Base-by-base conservation (phyloP, 2,888 invertebrate species). In the Petrolisthes cinctipes region DNA sequence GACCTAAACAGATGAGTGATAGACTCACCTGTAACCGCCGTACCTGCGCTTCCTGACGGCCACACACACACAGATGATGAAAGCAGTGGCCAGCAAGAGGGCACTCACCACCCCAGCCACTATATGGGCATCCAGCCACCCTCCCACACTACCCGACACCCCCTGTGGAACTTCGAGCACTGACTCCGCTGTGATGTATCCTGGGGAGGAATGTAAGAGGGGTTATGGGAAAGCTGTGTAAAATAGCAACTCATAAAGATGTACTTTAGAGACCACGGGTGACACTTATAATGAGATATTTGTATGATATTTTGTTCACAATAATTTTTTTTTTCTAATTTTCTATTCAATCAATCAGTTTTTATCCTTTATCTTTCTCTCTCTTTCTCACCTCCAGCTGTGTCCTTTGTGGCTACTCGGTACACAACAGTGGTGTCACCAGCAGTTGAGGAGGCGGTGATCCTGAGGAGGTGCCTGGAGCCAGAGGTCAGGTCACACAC, bases 21-120 rank as follows among this genome's bases (percentile, higher is more conserved):
- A 37, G 17, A 83, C 86, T 86, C 83, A 86, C 86, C 86, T 86
- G 83, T 86, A 86, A 4, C 86, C 86, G 5, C 76, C 82, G 37
- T 86, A 86, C 71, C 83, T 86, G 14, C 83, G 80, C 56, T 85
- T 83, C 20, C 82, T 81, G 66, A 89, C 75, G 51, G 82, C 85
- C 37, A 90, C 86, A 66, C 90, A 89, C 73, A 89, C 86, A 82
- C 90, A 90, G 79, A 90, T 90, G 79, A 90, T 82, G 80, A 86
- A 79, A 6, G 90, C 90, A 9, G 84, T 73, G 23, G 89, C 81
- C n/a, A 90, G 82, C 14, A 90, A 85, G 37, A 90, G 84, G 7
- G 90, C 90, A 66, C 90, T 90, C 57, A 90, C 86, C 9, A 89
- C 85, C n/a, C 90, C 90, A 5, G 90, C 90, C 56, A 90, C 88